Percentiles rank a stretch among this genome's conserved stretches.
These are phyloP conservation scores for Varanus salvator DNA, from an alignment of 2,113 vertebrate genomes.

Conservation along the genomic window DNA sequence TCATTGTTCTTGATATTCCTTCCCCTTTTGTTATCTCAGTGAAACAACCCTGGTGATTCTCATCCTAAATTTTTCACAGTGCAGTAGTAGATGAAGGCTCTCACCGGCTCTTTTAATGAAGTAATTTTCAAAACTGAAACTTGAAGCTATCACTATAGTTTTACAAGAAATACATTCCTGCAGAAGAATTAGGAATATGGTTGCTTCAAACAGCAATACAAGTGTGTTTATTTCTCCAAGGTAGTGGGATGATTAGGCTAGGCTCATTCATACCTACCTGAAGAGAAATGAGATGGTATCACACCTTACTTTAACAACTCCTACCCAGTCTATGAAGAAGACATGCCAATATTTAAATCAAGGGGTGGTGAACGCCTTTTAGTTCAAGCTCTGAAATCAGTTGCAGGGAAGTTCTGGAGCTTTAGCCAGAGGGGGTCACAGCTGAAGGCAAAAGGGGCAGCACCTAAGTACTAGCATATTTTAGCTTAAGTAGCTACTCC, in stretches of 20 bases:
- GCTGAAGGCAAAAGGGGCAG: too few species aligned
- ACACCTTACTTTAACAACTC: not conserved
- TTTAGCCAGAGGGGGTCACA: too few species aligned
- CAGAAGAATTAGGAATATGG: not conserved
- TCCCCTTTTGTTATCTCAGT: slow-evolving; percentile 21
- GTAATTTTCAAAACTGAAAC: not conserved
- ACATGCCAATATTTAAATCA: not conserved
- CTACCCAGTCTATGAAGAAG: not conserved
- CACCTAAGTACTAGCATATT: too few species aligned
- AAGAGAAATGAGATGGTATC: not conserved
- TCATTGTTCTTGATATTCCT: slow-evolving; percentile 31
- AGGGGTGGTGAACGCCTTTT: too few species aligned
- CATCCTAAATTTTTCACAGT: not conserved
- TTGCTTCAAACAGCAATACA: not conserved
- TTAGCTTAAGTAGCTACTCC: too few species aligned
- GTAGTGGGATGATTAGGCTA: not conserved
- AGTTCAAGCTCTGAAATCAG: too few species aligned
- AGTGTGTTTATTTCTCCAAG: not conserved
- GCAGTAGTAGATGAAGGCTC: not conserved
- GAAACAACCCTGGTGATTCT: slow-evolving; percentile 7
- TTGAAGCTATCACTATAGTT: not conserved
- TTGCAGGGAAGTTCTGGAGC: too few species aligned
- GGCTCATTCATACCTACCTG: not conserved
- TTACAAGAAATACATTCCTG: slow-evolving; percentile 5
- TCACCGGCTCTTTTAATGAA: not conserved